phyloP scores from a whole-genome alignment of 2,888 invertebrate species.

The Leptinotarsa haldemani region DNA sequence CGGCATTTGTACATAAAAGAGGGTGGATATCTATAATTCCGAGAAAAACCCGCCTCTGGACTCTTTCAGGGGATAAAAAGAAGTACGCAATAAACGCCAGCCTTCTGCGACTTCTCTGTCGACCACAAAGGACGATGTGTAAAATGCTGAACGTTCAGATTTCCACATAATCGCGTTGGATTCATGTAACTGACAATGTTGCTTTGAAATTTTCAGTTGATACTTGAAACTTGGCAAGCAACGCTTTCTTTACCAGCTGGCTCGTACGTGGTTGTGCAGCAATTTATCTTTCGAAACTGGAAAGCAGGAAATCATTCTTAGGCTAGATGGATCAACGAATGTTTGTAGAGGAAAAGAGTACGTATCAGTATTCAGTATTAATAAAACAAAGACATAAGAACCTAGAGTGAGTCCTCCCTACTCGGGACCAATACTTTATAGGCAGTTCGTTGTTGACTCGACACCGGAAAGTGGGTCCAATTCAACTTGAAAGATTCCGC shows the following conservation, averaged over 20 bases:
- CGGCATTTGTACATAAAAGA: slow-evolving; percentile 13
- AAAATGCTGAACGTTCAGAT: slow-evolving; percentile 49
- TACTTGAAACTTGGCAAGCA: slow-evolving; percentile 30
- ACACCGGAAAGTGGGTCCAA: too few species aligned
- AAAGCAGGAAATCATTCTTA: too few species aligned
- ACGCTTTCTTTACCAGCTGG: slow-evolving; percentile 16
- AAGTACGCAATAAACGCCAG: slow-evolving; percentile 56
- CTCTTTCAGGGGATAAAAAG: slow-evolving; percentile 52
- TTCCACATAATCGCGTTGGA: slow-evolving; percentile 46
- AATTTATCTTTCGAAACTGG: not conserved
- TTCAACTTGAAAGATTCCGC: too few species aligned
- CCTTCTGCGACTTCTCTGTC: slow-evolving; percentile 48
- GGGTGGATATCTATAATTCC: slow-evolving; percentile 26
- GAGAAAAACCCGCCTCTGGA: slow-evolving; percentile 31
- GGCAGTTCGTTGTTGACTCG: too few species aligned
- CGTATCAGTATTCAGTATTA: too few species aligned
- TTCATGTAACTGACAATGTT: slow-evolving; percentile 43
- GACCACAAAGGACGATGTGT: slow-evolving; percentile 50
- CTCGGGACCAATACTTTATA: too few species aligned
- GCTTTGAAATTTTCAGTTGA: slow-evolving; percentile 35
- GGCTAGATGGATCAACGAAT: too few species aligned
- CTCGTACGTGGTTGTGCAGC: not conserved
- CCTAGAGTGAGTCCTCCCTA: too few species aligned
- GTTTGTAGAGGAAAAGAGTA: too few species aligned
- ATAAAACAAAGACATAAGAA: too few species aligned